Evolutionary conservation across 2,113 vertebrate genomes (phyloP), one percentile per base, ranked within the genome.

Genomic region (Acrocephalus arundinaceus): DNA sequence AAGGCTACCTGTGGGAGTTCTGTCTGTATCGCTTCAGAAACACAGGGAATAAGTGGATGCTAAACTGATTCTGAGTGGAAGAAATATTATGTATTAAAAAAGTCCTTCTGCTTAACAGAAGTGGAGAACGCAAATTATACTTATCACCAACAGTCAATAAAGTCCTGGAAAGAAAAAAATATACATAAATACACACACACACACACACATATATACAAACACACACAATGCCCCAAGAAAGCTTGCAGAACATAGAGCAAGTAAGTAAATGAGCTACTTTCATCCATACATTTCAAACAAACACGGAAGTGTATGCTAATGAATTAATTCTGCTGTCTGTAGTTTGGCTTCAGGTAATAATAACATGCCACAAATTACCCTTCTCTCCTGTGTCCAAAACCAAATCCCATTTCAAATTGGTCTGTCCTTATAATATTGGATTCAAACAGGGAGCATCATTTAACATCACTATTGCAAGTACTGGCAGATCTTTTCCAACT

Each of bases 181-280:
- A 39, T 3, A 30, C 5, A 77, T n/a, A 43, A 13, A 82, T 8
- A 59, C 1, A 81, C 2, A 46, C 2, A 67, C 2, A 67, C 2
- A 35, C 35, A 45, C 4, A 48, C 5, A 37, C 2, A 16, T 2
- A 25, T 4, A 78, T 0, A 45, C 1, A 41, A 5, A n/a, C 13
- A 43, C 2, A 54, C 4, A 55, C 4, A 37, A 18, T 57, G 23
- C 15, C 9, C 8, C 43, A 52, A 57, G 48, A 91, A 87, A 85
- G 27, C 35, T 13, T 61, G 45, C 10, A 68, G n/a, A 82, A 67
- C 22, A 41, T 3, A 73, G 46, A 74, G 28, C 15, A 84, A 37
- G 27, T 11, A 63, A 68, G 18, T 51, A 81, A 89, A 91, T 24
- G 7, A 91, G 55, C 25, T 76, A 49, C 37, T 61, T 92, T 90